These are phyloP conservation scores for Atopsyche davidsoni DNA, from an alignment of 1,140 invertebrate species.

Conservation along the genomic window DNA sequence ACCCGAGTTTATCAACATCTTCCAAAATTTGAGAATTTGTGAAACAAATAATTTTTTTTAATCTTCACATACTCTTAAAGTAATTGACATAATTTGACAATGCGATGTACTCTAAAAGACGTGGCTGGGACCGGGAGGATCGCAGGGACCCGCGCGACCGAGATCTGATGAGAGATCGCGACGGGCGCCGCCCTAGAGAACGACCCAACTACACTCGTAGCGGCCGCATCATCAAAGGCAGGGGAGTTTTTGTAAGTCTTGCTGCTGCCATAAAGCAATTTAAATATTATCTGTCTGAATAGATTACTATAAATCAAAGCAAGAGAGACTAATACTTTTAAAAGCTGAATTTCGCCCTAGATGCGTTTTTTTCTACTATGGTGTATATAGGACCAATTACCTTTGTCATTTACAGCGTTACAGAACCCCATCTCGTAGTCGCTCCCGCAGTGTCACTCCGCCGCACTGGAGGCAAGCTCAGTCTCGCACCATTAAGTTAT, in stretches of 20 bases:
- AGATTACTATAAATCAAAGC: too few species aligned
- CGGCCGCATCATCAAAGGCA: conserved; percentile 80
- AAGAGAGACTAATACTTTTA: too few species aligned
- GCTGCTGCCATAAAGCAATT: conserved; percentile 6
- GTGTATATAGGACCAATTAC: conserved; percentile 10
- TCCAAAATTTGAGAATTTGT: too few species aligned
- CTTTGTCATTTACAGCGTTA: conserved; percentile 57
- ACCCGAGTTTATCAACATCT: too few species aligned
- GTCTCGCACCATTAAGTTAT: conserved; percentile 71
- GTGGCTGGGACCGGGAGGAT: conserved; percentile 19
- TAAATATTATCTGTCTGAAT: conserved; percentile 1
- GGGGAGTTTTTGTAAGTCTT: conserved; percentile 77
- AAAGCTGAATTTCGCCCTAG: too few species aligned
- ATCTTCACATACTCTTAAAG: too few species aligned
- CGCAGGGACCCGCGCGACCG: conserved; percentile 20
- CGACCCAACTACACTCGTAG: conserved; percentile 59
- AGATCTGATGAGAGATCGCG: conserved; percentile 34
- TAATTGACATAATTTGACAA: too few species aligned
- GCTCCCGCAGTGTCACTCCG: conserved; percentile 77
- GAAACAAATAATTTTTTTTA: too few species aligned
- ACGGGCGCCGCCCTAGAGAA: conserved; percentile 36
- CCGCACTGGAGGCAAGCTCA: conserved; percentile 87
- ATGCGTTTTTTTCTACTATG: conserved; percentile 3
- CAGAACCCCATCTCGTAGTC: conserved; percentile 74
- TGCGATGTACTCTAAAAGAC: too few species aligned